Evolutionary conservation across 2,113 vertebrate genomes (phyloP).

Genomic region (Phalacrocorax pelagicus): DNA sequence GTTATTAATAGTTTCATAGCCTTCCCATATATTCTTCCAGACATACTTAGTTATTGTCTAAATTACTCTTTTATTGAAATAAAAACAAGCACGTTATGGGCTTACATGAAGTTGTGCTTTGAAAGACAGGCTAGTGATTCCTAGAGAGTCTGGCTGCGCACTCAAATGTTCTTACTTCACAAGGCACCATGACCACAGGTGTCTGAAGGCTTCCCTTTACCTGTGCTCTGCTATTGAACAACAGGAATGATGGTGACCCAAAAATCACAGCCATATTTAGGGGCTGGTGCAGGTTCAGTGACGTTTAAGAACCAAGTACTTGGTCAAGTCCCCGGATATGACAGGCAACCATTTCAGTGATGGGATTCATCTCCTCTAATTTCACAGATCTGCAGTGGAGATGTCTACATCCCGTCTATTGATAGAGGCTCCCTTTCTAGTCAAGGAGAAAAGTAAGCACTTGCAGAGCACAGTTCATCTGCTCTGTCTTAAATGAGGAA

Average conservation of each 20-base stretch:
- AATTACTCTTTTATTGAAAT: conserved; percentile 71
- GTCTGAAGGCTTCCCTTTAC: background rate
- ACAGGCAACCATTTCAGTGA: background rate
- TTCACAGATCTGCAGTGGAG: background rate
- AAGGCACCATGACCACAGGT: background rate
- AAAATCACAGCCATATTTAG: background rate
- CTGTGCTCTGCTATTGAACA: background rate
- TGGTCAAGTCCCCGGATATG: background rate
- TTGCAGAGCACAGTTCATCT: background rate
- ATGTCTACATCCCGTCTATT: background rate
- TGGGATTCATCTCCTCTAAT: background rate
- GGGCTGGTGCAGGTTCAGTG: background rate
- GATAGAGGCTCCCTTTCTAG: background rate
- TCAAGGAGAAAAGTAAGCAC: background rate
- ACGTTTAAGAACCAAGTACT: background rate
- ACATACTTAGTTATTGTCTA: conserved; percentile 72
- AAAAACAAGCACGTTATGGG: conserved; percentile 52
- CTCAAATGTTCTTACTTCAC: background rate
- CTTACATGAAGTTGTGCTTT: conserved; percentile 51
- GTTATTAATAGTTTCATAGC: conserved; percentile 76
- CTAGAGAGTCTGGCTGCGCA: background rate
- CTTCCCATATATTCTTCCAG: conserved; percentile 64
- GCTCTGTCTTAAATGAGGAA: background rate
- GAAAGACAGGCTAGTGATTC: conserved; percentile 12
- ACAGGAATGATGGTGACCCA: background rate